These are phyloP conservation scores for Bhutanitis thaidina DNA, from an alignment of 2,888 invertebrate genomes.

Conservation along the genomic window DNA sequence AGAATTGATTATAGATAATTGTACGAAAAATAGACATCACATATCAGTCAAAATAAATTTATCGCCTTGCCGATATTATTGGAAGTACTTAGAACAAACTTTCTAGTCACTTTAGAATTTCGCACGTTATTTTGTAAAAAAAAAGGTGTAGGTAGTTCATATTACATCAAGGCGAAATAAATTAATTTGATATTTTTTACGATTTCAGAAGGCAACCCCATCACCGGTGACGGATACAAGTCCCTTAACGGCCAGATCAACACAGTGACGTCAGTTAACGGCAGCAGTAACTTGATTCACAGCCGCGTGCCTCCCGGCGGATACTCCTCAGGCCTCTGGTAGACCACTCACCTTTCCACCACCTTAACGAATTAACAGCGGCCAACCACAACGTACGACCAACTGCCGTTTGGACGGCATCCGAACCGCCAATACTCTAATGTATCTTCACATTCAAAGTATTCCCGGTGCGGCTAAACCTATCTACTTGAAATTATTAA, in stretches of 20 bases:
- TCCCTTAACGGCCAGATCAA: conserved; percentile 80
- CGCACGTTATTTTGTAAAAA: too few relatives aligned
- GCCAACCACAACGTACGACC: conserved; percentile 33
- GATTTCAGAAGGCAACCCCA: conserved; percentile 79
- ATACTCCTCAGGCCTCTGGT: conserved; percentile 85
- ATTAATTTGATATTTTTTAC: conserved; percentile 14
- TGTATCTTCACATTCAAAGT: conserved; percentile 27
- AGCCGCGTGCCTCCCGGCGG: conserved; percentile 85
- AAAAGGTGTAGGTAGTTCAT: too few relatives aligned
- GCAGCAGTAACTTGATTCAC: conserved; percentile 65
- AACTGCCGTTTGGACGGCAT: conserved; percentile 27
- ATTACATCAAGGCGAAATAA: background rate
- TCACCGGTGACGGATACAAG: conserved; percentile 80
- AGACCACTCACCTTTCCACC: conserved; percentile 41
- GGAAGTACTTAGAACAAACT: too few relatives aligned
- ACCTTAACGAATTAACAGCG: conserved; percentile 26
- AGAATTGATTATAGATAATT: too few relatives aligned
- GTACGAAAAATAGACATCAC: too few relatives aligned
- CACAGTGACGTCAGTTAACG: conserved; percentile 68
- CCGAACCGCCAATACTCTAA: conserved; percentile 20
- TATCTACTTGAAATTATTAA: conserved; percentile 43
- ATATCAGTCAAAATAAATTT: too few relatives aligned
- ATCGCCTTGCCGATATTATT: too few relatives aligned
- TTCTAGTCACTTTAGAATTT: too few relatives aligned
- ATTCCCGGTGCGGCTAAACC: conserved; percentile 36